phyloP scores from a whole-genome alignment of 2,888 invertebrate genomes.

The Chloromyia formosa region DNA sequence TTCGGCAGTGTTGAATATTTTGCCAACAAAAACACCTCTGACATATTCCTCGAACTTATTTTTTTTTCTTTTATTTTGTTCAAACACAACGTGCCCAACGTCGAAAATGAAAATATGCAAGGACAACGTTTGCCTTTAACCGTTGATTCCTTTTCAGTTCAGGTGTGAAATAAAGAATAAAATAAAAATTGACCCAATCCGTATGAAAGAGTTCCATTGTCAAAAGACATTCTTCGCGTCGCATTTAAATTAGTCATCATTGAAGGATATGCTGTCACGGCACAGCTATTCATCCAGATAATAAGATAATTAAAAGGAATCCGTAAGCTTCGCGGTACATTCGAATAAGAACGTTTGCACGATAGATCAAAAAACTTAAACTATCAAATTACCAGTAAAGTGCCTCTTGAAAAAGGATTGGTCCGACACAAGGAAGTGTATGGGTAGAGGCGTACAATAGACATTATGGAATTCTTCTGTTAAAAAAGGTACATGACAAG shows the following conservation, averaged over 20 bases:
- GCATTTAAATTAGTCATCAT: conserved; percentile 37
- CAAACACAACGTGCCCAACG: no score
- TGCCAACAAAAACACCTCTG: conserved; percentile 51
- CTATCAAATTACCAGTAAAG: conserved; percentile 11
- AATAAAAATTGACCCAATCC: conserved; percentile 12
- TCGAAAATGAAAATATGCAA: not conserved
- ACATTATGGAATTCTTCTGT: not conserved
- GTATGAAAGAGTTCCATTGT: not conserved
- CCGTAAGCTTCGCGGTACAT: not conserved
- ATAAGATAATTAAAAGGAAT: conserved; percentile 34
- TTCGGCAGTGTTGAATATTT: conserved; percentile 47
- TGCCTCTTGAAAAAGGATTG: not conserved
- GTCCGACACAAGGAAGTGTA: not conserved
- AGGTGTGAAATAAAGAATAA: conserved; percentile 39
- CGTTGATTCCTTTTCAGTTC: conserved; percentile 14
- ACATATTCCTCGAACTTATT: conserved; percentile 27
- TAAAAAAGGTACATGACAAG: not conserved
- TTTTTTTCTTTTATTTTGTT: no score
- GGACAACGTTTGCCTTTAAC: not conserved
- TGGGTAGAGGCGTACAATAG: not conserved
- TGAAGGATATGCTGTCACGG: conserved; percentile 6
- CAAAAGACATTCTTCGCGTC: conserved; percentile 24
- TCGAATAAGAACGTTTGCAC: no score
- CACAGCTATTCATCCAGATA: not conserved
- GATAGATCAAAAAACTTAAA: not conserved